phyloP scores from a whole-genome alignment of 35 echinoderm and acorn worm species.

The Strongylocentrotus purpuratus region DNA sequence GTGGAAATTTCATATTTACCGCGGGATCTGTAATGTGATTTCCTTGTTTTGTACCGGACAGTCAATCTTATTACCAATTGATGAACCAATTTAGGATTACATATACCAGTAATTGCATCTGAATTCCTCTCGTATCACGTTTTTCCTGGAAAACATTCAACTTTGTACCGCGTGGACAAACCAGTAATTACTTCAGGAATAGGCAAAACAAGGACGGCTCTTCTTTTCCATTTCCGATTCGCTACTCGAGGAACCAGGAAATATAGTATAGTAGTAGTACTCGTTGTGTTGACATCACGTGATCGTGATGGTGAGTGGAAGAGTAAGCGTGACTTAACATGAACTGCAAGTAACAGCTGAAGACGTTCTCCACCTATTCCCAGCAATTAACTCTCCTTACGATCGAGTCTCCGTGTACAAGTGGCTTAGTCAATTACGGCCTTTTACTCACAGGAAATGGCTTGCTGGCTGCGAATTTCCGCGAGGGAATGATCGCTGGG shows the following conservation, averaged over 20 bases:
- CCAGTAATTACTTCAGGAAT: neutral
- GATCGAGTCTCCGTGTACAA: neutral
- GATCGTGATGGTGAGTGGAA: neutral
- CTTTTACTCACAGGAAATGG: constrained; percentile 48
- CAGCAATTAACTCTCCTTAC: neutral
- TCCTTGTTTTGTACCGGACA: neutral
- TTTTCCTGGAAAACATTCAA: neutral
- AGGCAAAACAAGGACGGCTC: neutral
- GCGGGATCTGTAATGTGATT: constrained; percentile 32
- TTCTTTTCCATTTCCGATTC: neutral
- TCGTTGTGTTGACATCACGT: neutral
- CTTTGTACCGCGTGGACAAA: neutral
- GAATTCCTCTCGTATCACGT: neutral
- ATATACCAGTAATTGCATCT: neutral
- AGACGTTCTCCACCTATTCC: neutral
- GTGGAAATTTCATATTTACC: neutral
- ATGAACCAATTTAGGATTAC: neutral
- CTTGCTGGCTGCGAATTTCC: constrained; percentile 27
- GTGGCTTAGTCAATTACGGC: constrained; percentile 3
- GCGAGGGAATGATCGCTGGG: constrained; percentile 12
- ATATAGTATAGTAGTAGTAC: neutral
- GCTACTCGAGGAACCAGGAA: neutral
- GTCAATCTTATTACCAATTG: neutral
- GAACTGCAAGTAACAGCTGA: constrained; percentile 1
- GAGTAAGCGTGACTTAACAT: neutral